Evolutionary conservation across 1,140 invertebrate species (phyloP).

Genomic region (Eupristina koningsbergeri): DNA sequence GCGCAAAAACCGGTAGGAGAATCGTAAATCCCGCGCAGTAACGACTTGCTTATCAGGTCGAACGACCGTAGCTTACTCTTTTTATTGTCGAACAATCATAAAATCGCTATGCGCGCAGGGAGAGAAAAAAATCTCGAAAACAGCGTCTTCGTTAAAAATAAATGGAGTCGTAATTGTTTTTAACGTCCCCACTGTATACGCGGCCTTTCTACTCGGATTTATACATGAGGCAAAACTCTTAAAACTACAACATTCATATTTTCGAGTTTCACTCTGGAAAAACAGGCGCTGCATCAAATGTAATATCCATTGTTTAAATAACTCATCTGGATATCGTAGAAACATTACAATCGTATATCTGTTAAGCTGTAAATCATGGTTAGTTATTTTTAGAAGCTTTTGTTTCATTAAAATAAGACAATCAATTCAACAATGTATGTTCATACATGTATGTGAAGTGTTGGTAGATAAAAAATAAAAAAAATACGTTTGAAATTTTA

Average conservation of each 20-base stretch:
- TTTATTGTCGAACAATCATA: slow-evolving; percentile 49
- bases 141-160: slow-evolving; percentile 49
- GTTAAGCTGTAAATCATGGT: too few relatives aligned
- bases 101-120: slow-evolving; percentile 30
- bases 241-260: slow-evolving; percentile 1
- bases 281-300: background rate
- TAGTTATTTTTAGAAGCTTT: too few relatives aligned
- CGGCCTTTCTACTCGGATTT: slow-evolving; percentile 21
- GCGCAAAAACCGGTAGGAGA: slow-evolving; percentile 46
- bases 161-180: slow-evolving; percentile 50
- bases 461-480: too few relatives aligned
- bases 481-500: too few relatives aligned
- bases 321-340: background rate
- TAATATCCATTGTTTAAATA: background rate
- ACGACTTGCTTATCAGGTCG: slow-evolving; percentile 48
- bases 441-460: too few relatives aligned
- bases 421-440: too few relatives aligned
- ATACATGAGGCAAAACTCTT: background rate
- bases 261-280: background rate
- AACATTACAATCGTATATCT: too few relatives aligned
- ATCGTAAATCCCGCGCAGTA: slow-evolving; percentile 41
- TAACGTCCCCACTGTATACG: slow-evolving; percentile 2
- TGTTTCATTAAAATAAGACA: too few relatives aligned
- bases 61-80: slow-evolving; percentile 35
- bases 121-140: slow-evolving; percentile 33